A percentile compares a stretch with the other conserved stretches of the same genome.
Conservation (phyloP, 2,888 invertebrate species). For the Salpingus planirostris region DNA sequence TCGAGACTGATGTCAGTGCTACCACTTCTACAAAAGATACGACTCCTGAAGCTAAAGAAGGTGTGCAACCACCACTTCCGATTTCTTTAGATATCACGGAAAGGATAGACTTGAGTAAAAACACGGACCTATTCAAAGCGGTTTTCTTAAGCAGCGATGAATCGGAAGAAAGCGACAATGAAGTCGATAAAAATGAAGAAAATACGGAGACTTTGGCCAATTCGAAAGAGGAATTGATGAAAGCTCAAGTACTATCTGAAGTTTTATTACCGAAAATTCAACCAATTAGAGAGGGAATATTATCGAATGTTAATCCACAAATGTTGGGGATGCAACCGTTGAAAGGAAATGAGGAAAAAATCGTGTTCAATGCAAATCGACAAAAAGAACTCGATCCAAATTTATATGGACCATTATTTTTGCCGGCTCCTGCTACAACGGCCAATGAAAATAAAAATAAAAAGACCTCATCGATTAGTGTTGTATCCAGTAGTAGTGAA, state of each 20-base stretch:
- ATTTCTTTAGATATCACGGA: slow-evolving; percentile 35
- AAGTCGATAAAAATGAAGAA: slow-evolving; percentile 25
- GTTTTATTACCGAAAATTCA: slow-evolving; percentile 35
- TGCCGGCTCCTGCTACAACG: slow-evolving; percentile 9
- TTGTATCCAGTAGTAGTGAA: slow-evolving; percentile 20
- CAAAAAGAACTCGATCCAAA: slow-evolving; percentile 2
- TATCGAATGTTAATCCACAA: slow-evolving; percentile 34
- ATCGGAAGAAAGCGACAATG: slow-evolving; percentile 46
- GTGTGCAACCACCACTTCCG: slow-evolving; percentile 3
- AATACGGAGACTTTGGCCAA: slow-evolving; percentile 12
- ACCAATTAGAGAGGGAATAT: slow-evolving; percentile 35
- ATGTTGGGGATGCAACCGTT: too few relatives aligned
- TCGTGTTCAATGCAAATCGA: background rate
- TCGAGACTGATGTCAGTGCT: background rate
- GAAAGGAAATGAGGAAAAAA: too few relatives aligned
- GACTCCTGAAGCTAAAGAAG: slow-evolving; percentile 17
- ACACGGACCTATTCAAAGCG: slow-evolving; percentile 77
- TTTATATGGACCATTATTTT: slow-evolving; percentile 27
- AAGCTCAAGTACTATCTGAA: slow-evolving; percentile 30
- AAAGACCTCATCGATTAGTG: slow-evolving; percentile 2
- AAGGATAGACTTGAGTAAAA: slow-evolving; percentile 41
- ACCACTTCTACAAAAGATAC: slow-evolving; percentile 6
- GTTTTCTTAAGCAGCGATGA: slow-evolving; percentile 80
- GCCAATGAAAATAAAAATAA: background rate
- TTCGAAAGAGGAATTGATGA: slow-evolving; percentile 25